Evolutionary conservation across 2,797 vertebrate genomes (phyloP).

Genomic region (Dryobates pubescens): DNA sequence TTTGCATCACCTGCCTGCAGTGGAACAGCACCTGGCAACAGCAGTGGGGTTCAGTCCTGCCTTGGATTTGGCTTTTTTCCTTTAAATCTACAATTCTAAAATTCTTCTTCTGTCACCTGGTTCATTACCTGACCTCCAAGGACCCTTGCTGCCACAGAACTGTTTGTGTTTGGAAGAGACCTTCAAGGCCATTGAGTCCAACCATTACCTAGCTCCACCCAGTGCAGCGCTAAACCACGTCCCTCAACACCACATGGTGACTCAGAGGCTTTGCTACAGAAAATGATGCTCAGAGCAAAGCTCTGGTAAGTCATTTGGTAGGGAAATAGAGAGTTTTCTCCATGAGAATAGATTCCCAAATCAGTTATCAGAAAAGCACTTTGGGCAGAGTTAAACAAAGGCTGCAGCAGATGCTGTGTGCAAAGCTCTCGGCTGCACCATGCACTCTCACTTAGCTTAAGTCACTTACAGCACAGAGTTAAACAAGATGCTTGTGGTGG

Average conservation of each 20-base stretch:
- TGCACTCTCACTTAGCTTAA: neutral
- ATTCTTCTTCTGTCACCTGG: neutral
- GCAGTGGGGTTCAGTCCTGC: neutral
- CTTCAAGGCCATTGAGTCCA: too few relatives aligned
- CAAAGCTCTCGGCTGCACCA: fast-evolving
- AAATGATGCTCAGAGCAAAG: neutral
- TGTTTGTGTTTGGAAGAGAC: too few relatives aligned
- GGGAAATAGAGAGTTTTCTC: neutral
- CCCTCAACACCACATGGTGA: too few relatives aligned
- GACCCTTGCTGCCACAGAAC: neutral
- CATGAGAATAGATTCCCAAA: neutral
- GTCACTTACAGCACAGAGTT: neutral
- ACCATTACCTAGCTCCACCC: too few relatives aligned
- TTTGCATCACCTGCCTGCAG: neutral
- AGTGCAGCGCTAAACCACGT: too few relatives aligned
- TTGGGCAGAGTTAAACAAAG: fast-evolving
- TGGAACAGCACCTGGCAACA: neutral
- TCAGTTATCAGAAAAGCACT: neutral
- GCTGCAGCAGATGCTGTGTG: fast-evolving
- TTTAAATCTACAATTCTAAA: neutral
- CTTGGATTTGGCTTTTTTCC: neutral
- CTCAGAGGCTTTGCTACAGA: neutral
- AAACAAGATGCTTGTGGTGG: neutral
- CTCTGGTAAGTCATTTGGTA: neutral
- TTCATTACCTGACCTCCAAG: neutral